phyloP scores from a whole-genome alignment of 2,113 vertebrate species.

The Fukomys damarensis region DNA sequence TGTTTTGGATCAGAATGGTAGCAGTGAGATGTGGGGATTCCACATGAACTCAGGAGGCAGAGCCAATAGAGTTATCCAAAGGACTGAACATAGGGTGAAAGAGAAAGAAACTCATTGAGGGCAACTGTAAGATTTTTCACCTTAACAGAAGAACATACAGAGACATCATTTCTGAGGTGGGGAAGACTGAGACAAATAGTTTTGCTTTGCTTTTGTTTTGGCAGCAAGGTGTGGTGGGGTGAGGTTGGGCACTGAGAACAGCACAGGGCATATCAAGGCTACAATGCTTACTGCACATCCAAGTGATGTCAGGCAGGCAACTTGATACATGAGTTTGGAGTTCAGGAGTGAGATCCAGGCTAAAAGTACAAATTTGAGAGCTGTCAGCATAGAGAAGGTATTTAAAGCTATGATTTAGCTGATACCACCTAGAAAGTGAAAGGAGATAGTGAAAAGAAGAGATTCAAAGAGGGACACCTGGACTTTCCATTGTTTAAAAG shows the following conservation, averaged over 20 bases:
- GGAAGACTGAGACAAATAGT: background rate
- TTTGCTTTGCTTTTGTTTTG: slow-evolving; percentile 29
- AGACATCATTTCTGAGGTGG: background rate
- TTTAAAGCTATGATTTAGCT: background rate
- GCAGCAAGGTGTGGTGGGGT: no score
- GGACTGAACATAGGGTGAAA: no score
- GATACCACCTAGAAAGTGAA: background rate
- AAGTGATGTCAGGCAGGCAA: background rate
- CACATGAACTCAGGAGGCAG: background rate
- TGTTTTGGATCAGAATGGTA: background rate
- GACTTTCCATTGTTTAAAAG: background rate
- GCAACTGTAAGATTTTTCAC: background rate
- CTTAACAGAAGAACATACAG: background rate
- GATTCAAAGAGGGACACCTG: background rate
- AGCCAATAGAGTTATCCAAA: background rate
- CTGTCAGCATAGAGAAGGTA: background rate
- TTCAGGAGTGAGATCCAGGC: background rate
- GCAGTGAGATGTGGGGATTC: background rate
- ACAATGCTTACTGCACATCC: background rate
- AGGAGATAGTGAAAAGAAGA: background rate
- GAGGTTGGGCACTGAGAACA: background rate
- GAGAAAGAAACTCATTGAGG: background rate
- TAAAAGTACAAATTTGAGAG: background rate
- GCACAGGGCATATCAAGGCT: background rate
- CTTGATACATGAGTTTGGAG: background rate